Conservation (phyloP, 1,140 invertebrate species). For the Neodiprion pinetum region DNA sequence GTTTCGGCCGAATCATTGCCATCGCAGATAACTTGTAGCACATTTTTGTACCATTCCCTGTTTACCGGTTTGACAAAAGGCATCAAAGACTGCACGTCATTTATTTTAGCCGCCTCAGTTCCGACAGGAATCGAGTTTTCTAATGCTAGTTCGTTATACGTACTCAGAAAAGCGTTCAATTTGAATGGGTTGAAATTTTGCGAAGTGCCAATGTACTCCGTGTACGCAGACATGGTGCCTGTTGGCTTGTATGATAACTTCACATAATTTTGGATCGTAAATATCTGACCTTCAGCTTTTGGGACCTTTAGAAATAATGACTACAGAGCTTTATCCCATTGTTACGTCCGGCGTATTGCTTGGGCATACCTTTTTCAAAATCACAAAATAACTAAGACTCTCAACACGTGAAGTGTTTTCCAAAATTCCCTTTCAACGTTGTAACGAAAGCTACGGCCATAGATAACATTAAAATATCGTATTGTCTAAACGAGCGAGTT, state of each 20-base stretch:
- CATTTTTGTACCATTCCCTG: slow-evolving; percentile 13
- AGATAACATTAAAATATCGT: too few species aligned
- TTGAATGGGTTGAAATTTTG: slow-evolving; percentile 2
- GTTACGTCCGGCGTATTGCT: not conserved
- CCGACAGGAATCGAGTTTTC: not conserved
- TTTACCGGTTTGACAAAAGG: slow-evolving; percentile 3
- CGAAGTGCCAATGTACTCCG: slow-evolving; percentile 14
- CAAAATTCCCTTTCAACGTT: too few species aligned
- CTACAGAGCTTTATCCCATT: not conserved
- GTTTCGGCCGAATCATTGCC: not conserved
- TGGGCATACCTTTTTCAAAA: too few species aligned
- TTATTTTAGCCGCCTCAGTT: slow-evolving; percentile 16
- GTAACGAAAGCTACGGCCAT: too few species aligned
- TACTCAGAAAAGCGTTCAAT: not conserved
- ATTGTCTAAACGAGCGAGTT: too few species aligned
- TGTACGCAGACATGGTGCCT: slow-evolving; percentile 11
- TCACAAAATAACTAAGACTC: too few species aligned
- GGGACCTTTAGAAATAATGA: not conserved
- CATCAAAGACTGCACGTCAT: slow-evolving; percentile 12
- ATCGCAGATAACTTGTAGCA: not conserved
- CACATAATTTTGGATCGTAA: not conserved
- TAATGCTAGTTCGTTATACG: not conserved
- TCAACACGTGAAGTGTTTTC: too few species aligned
- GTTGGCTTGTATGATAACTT: slow-evolving; percentile 12
- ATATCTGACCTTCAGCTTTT: not conserved